Evolutionary conservation across 1,140 invertebrate species (phyloP).

Genomic region (Globodera rostochiensis): DNA sequence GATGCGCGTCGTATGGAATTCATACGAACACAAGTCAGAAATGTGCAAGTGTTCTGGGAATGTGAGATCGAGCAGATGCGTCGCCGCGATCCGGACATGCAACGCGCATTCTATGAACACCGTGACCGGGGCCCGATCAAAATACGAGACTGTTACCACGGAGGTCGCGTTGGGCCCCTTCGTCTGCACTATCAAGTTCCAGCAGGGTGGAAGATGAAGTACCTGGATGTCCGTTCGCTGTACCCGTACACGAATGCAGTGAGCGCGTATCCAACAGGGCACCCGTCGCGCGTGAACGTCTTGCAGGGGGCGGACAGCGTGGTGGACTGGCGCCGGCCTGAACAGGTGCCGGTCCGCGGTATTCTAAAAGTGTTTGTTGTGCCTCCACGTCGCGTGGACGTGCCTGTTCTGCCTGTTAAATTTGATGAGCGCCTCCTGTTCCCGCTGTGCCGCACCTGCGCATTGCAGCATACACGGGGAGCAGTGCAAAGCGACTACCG

Average conservation of each 20-base stretch:
- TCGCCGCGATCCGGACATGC: too few relatives aligned
- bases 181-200: too few relatives aligned
- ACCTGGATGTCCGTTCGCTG: not conserved
- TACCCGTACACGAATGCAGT: not conserved
- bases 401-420: constrained; percentile 2
- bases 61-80: constrained; percentile 6
- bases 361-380: constrained; percentile 9
- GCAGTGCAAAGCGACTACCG: not conserved
- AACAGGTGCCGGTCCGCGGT: not conserved
- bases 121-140: too few relatives aligned
- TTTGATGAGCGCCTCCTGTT: constrained; percentile 3
- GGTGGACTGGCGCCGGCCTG: not conserved
- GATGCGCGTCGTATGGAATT: not conserved
- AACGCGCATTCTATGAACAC: too few relatives aligned
- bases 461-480: not conserved
- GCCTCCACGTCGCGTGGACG: not conserved
- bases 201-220: not conserved
- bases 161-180: too few relatives aligned
- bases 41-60: constrained; percentile 7
- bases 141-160: too few relatives aligned
- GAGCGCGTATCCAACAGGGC: not conserved
- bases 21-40: not conserved
- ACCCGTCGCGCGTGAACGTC: not conserved
- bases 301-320: not conserved
- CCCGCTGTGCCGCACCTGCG: not conserved